A percentile compares a stretch with the other conserved stretches of the same genome.
These are phyloP conservation scores for Zhengitettix transpicula DNA, from an alignment of 2,888 invertebrate species.

Conservation along the genomic window DNA sequence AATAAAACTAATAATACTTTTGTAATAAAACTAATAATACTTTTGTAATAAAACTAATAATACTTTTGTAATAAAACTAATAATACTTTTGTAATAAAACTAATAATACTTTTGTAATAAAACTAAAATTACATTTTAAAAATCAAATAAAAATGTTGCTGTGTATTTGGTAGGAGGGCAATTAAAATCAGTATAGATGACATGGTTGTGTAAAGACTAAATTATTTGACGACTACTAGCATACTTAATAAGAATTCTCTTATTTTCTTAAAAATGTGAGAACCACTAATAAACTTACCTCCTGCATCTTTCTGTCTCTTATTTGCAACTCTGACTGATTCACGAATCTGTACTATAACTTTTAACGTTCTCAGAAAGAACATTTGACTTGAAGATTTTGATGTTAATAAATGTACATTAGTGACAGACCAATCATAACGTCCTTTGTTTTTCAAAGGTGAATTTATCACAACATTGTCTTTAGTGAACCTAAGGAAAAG, in stretches of 20 bases:
- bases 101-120: too few relatives aligned
- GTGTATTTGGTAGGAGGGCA: too few relatives aligned
- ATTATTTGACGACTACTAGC: not conserved
- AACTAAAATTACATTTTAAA: too few relatives aligned
- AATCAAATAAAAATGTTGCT: too few relatives aligned
- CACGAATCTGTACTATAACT: conserved; percentile 62
- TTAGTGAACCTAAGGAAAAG: conserved; percentile 39
- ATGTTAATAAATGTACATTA: conserved; percentile 64
- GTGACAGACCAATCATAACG: conserved; percentile 67
- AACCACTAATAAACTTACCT: not conserved
- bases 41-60: too few relatives aligned
- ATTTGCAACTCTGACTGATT: conserved; percentile 33
- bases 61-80: too few relatives aligned
- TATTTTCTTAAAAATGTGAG: not conserved
- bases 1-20: too few relatives aligned
- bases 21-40: too few relatives aligned
- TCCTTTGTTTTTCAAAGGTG: conserved; percentile 51
- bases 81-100: too few relatives aligned
- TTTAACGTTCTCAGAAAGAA: conserved; percentile 70
- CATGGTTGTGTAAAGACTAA: too few relatives aligned
- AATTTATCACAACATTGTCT: conserved; percentile 57
- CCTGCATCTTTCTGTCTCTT: conserved; percentile 13
- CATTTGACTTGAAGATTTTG: conserved; percentile 69
- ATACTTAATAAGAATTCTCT: too few relatives aligned
- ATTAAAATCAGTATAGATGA: too few relatives aligned